Base-by-base conservation (phyloP, 2,113 vertebrate species). In the Numida meleagris region DNA sequence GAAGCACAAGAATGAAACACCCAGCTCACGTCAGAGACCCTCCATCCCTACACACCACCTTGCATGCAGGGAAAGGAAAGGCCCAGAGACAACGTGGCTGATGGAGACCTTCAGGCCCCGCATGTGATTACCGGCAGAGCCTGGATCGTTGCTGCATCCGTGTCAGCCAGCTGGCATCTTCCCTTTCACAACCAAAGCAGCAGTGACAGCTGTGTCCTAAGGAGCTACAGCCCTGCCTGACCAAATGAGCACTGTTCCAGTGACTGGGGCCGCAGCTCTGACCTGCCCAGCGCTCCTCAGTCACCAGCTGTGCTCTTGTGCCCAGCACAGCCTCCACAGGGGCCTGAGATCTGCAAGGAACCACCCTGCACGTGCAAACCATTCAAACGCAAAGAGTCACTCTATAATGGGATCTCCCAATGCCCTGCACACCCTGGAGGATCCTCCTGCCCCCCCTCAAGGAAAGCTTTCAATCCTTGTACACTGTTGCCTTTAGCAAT, bases 391-490 rank as follows among this genome's bases (percentile, higher is more conserved):
- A 67, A 63, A 73, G 43, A 89, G 87, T 82, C 67, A 53, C 71
- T 91, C 87, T 62, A 33, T 48, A 57, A 14, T 1, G 67, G 74
- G 66, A 79, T 59, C 50, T 82, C 91, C 80, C 87, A 73, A 63
- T 58, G 86, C 68, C 91, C 74, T 82, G 86, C 23, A 27, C 48
- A 25, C 53, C 78, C 63, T 45, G 82, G 90, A 75, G 59, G 63
- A 66, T 55, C 59, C 42, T 90, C 63, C 71, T 66, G 58, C 59
- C 51, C 57, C 51, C 48, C 33, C 79, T 65, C 57, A 50, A 7
- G 36, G 82, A 83, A 71, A 89, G 38, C 72, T 73, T 71, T 88
- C 89, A 77, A 89, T 89, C 75, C 93, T 95, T 78, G 42, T 34
- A 88, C 75, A n/a, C 78, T 38, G 78, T 80, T 85, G 92, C 88